These are phyloP conservation scores for Camptogramma bilineatum DNA, from an alignment of 2,888 invertebrate species.

Conservation along the genomic window DNA sequence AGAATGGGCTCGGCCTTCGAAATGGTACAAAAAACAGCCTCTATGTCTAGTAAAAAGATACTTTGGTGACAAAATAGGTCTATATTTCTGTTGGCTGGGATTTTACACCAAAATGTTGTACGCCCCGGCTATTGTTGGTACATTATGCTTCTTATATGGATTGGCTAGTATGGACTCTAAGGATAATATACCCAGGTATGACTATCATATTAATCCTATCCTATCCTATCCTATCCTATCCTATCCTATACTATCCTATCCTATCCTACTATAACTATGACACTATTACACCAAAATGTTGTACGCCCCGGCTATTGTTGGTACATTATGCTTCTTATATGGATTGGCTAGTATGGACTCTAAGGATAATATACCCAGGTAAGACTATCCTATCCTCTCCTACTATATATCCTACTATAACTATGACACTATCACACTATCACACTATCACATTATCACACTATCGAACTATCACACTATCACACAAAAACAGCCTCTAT, in stretches of 20 bases:
- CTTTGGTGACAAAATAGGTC: constrained; percentile 95
- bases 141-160: constrained; percentile 94
- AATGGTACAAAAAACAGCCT: constrained; percentile 97
- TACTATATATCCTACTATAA: too few relatives aligned
- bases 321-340: constrained; percentile 94
- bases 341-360: constrained; percentile 93
- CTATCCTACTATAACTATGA: too few relatives aligned
- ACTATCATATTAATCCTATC: too few relatives aligned
- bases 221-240: too few relatives aligned
- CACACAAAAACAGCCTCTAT: constrained; percentile 96
- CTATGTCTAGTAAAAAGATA: constrained; percentile 94
- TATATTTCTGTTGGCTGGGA: constrained; percentile 97
- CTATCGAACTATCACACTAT: too few relatives aligned
- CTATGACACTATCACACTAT: too few relatives aligned
- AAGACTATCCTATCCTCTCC: too few relatives aligned
- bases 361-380: constrained; percentile 85
- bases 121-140: constrained; percentile 94
- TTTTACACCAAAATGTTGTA: constrained; percentile 96
- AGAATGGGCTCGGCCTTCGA: constrained; percentile 95
- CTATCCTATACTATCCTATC: too few relatives aligned
- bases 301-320: constrained; percentile 94
- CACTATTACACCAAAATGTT: constrained; percentile 92
- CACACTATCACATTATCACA: too few relatives aligned
- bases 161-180: constrained; percentile 91
- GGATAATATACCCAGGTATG: constrained; percentile 92